Percentiles rank a stretch among this genome's conserved stretches.
Conservation (phyloP, 2,113 vertebrate species). For the Salminus brasiliensis region DNA sequence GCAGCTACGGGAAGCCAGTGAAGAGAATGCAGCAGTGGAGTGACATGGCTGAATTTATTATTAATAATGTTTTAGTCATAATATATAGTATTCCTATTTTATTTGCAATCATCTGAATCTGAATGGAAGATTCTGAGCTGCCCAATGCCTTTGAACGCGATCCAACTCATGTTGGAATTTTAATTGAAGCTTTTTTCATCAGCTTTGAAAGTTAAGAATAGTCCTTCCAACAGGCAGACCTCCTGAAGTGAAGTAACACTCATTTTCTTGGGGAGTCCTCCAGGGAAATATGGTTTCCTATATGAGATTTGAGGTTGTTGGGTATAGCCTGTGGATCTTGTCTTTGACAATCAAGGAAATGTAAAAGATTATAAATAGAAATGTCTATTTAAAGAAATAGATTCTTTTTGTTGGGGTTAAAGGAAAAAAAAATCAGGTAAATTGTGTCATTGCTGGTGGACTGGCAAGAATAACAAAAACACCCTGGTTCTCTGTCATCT, state of each 20-base stretch:
- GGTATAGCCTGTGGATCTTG: constrained; percentile 72
- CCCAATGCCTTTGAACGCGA: neutral
- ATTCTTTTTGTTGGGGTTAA: neutral
- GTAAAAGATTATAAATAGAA: constrained; percentile 62
- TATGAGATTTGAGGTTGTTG: constrained; percentile 73
- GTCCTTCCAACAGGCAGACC: constrained; percentile 60
- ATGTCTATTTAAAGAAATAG: neutral
- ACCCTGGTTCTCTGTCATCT: neutral
- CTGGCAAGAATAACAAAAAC: neutral
- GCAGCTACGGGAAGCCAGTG: no score
- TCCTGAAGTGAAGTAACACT: constrained; percentile 70
- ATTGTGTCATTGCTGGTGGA: neutral
- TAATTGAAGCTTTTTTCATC: constrained; percentile 36
- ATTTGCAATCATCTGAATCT: neutral
- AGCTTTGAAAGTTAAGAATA: constrained; percentile 57
- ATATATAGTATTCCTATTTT: no score
- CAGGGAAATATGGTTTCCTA: constrained; percentile 76
- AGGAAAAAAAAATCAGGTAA: neutral
- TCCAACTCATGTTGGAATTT: neutral
- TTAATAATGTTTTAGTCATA: no score
- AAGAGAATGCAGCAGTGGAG: no score
- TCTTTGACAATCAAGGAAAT: constrained; percentile 70
- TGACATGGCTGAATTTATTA: no score
- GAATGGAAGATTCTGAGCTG: neutral
- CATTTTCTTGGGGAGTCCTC: constrained; percentile 70